A percentile compares a stretch with the other conserved stretches of the same genome.
Conservation (phyloP, 2,888 invertebrate species). For the Coleophora flavipennella region DNA sequence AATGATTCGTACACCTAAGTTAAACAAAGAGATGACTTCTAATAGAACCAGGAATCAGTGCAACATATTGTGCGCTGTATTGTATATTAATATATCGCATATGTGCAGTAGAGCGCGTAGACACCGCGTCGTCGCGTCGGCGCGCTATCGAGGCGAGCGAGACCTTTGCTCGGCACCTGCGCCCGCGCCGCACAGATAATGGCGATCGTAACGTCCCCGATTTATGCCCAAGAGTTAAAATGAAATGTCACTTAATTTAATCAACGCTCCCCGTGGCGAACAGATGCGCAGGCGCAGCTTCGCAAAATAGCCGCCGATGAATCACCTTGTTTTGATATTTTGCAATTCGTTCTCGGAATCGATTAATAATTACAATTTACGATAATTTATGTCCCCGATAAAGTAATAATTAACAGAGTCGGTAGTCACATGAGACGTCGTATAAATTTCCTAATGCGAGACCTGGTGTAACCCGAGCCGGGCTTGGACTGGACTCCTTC, state of each 20-base stretch:
- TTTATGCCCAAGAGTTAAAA: conserved; percentile 58
- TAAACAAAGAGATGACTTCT: too few relatives aligned
- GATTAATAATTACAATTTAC: conserved; percentile 63
- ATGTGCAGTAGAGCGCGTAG: conserved; percentile 15
- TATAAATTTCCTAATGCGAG: conserved; percentile 72
- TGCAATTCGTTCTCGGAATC: conserved; percentile 60
- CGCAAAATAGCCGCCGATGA: conserved; percentile 49
- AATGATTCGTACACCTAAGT: too few relatives aligned
- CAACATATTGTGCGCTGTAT: too few relatives aligned
- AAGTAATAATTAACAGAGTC: conserved; percentile 64
- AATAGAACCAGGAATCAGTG: too few relatives aligned
- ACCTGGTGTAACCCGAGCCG: conserved; percentile 64
- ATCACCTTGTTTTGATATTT: conserved; percentile 71
- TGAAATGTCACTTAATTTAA: conserved; percentile 67
- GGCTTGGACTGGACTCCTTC: conserved; percentile 49
- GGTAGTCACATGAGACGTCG: conserved; percentile 65
- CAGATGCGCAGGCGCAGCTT: conserved; percentile 34
- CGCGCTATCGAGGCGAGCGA: conserved; percentile 17
- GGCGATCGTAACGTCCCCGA: conserved; percentile 49
- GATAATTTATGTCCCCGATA: conserved; percentile 64
- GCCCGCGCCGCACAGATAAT: conserved; percentile 34
- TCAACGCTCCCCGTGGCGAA: conserved; percentile 49
- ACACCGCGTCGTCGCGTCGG: conserved; percentile 35
- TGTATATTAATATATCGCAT: too few relatives aligned
- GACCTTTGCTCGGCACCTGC: conserved; percentile 48